These are phyloP conservation scores for Eremobia ochroleuca DNA, from an alignment of 2,888 invertebrate species.

Conservation along the genomic window DNA sequence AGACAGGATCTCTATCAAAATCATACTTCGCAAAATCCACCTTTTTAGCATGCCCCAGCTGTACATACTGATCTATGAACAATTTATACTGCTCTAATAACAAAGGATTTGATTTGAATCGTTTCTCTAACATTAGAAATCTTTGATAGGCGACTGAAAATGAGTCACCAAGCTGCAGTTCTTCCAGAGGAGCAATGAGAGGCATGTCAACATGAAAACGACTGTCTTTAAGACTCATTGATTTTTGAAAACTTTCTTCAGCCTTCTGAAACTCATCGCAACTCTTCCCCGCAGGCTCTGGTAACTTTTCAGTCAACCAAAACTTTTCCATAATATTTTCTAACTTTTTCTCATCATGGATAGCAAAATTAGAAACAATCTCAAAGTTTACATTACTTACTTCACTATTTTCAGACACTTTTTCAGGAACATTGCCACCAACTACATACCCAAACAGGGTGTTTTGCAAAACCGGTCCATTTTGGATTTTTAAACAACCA, in stretches of 20 bases:
- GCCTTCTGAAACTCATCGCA: too few relatives aligned
- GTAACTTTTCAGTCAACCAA: neutral
- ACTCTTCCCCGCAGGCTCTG: too few relatives aligned
- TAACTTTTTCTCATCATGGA: neutral
- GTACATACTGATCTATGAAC: neutral
- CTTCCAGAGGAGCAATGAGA: neutral
- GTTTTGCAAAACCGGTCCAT: neutral
- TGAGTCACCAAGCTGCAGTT: neutral
- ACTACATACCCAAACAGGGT: conserved; percentile 2
- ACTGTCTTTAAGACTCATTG: too few relatives aligned
- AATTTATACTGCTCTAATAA: neutral
- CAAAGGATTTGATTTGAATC: neutral
- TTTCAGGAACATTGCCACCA: neutral
- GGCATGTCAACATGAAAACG: neutral
- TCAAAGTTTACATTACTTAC: too few relatives aligned
- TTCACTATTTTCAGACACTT: too few relatives aligned
- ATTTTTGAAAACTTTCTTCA: too few relatives aligned
- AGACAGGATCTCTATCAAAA: neutral
- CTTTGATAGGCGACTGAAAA: neutral
- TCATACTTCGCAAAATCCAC: neutral
- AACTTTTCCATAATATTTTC: conserved; percentile 3
- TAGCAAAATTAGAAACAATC: neutral
- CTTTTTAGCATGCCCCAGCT: neutral
- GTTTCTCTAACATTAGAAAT: neutral
- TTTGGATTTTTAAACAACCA: neutral